phyloP scores from a whole-genome alignment of 2,797 vertebrate genomes.

The Rhabdomys pumilio region DNA sequence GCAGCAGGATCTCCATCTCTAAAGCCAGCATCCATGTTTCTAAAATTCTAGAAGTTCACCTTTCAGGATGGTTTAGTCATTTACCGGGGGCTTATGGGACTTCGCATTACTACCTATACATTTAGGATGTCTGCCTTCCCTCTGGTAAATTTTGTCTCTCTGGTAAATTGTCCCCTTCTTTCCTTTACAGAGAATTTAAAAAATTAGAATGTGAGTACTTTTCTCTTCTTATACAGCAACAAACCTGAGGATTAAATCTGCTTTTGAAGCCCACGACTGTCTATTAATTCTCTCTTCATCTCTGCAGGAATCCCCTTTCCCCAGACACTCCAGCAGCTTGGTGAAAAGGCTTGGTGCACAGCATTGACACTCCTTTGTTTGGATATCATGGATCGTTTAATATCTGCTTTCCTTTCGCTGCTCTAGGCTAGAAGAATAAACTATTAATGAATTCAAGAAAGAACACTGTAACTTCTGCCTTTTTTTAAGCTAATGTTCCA shows the following conservation, averaged over 20 bases:
- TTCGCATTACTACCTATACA: constrained; percentile 21
- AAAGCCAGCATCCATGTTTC: neutral
- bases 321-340: neutral
- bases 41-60: neutral
- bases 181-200: neutral
- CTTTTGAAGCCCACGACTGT: neutral
- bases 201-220: neutral
- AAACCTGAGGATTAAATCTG: neutral
- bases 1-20: accelerated
- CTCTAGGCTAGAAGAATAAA: neutral
- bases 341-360: neutral
- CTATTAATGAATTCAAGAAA: neutral
- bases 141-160: constrained; percentile 2
- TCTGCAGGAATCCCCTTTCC: neutral
- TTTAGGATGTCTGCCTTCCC: neutral
- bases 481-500: neutral
- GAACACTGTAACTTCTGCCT: neutral
- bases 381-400: neutral
- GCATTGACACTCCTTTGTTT: neutral
- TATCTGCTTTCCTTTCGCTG: neutral
- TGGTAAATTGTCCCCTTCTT: neutral
- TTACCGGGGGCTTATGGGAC: neutral
- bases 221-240: neutral
- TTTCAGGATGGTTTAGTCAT: constrained; percentile 25
- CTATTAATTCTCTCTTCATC: neutral